Conservation (phyloP, 1,140 invertebrate species). For the Eumaeus atala region DNA sequence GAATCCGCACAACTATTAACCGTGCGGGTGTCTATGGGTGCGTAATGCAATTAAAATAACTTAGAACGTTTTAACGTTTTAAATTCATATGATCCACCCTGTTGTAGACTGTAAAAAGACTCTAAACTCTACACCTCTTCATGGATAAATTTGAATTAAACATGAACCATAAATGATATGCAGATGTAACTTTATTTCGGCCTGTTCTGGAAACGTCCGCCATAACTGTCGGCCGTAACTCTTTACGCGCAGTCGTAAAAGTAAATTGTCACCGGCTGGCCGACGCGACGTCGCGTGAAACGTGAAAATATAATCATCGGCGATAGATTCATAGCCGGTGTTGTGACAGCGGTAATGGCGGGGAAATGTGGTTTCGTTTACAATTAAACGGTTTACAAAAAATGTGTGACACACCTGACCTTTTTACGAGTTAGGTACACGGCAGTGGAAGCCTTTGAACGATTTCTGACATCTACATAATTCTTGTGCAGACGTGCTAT, state of each 20-base stretch:
- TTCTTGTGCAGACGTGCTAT: no score
- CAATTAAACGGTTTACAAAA: neutral
- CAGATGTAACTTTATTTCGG: constrained; percentile 24
- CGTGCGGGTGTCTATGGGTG: no score
- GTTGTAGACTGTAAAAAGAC: no score
- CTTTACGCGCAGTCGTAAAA: constrained; percentile 68
- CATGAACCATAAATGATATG: constrained; percentile 10
- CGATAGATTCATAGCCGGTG: constrained; percentile 44
- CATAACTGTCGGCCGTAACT: constrained; percentile 68
- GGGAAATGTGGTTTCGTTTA: constrained; percentile 29
- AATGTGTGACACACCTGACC: neutral
- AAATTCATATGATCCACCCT: no score
- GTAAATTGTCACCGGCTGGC: constrained; percentile 69
- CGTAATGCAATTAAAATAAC: no score
- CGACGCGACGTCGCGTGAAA: constrained; percentile 39
- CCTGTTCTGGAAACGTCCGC: constrained; percentile 39
- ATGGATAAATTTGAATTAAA: no score
- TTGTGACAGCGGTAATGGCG: constrained; percentile 37
- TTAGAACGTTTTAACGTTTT: no score
- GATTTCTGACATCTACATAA: no score
- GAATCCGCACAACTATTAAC: no score
- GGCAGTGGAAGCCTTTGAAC: no score
- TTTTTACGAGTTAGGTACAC: neutral
- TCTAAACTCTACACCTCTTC: no score
- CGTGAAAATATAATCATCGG: constrained; percentile 48